phyloP scores from a whole-genome alignment of 2,113 vertebrate species.

The Clarias gariepinus region DNA sequence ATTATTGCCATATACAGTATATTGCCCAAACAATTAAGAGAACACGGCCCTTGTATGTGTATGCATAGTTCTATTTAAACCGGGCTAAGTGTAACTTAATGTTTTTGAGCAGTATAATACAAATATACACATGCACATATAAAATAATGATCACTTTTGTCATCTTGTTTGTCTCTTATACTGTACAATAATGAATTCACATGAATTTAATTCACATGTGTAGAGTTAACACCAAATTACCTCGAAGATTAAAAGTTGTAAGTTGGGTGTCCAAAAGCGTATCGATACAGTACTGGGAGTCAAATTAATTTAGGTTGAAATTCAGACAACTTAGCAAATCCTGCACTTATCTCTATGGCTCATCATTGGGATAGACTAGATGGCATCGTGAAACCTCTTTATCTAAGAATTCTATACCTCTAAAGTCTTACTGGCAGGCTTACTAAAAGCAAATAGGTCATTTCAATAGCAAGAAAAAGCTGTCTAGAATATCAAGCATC shows the following conservation, averaged over 20 bases:
- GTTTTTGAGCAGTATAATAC: too few species aligned
- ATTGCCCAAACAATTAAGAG: too few species aligned
- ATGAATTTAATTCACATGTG: too few species aligned
- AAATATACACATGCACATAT: too few species aligned
- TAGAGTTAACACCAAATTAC: too few species aligned
- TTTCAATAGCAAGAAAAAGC: not conserved
- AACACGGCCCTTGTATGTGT: too few species aligned
- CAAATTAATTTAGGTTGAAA: not conserved
- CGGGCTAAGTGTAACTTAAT: too few species aligned
- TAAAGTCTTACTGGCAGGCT: not conserved
- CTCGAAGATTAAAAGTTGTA: not conserved
- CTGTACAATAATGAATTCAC: too few species aligned
- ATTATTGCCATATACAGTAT: too few species aligned
- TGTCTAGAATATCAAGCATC: not conserved
- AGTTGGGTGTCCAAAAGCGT: not conserved
- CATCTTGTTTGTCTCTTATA: too few species aligned
- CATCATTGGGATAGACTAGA: not conserved
- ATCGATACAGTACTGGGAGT: not conserved
- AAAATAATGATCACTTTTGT: too few species aligned
- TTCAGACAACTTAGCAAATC: not conserved
- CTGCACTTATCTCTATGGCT: not conserved
- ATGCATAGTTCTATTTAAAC: too few species aligned
- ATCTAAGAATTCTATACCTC: not conserved
- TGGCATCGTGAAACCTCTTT: not conserved
- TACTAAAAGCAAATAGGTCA: not conserved